Base-by-base conservation (phyloP, 2,797 vertebrate species). In the Lophotriccus pileatus region DNA sequence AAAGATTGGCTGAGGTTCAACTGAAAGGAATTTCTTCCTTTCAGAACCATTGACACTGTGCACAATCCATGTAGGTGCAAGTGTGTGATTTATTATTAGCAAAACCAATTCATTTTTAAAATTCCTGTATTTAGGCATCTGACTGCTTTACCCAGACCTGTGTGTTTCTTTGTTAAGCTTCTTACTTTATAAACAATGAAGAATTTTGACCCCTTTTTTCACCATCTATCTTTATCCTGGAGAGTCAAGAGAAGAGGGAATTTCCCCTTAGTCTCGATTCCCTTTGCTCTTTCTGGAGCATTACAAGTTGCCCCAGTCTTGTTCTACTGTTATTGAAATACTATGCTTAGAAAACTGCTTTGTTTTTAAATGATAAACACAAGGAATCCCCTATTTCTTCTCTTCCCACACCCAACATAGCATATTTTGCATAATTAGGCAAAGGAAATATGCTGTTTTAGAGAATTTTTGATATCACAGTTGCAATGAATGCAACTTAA, bases 11-110 rank as follows among this genome's bases (percentile, higher is more conserved):
- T 69, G 79, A 81, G 59, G 27, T 55, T 94, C 36, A 52, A 49
- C 37, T 49, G 75, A 87, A 92, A 84, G 34, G 66, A 78, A 53
- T 91, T 87, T 88, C 19, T 53, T 75, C 60, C 93, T 92, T 90
- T 88, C 75, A 84, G 63, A 92, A 69, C 60, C 23, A 8, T 7
- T 72, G 47, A 49, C 28, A 32, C n/a, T 4, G 12, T 7, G 1
- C 20, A 64, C n/a, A 37, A 68, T 78, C 74, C 64, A 11, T 50
- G 3, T 72, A 30, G 50, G 59, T 67, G 37, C 39, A 60, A 66
- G 24, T 16, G 27, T 68, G 14, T 68, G 34, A 77, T 78, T 79
- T 63, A 83, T 73, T 78, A 36, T 62, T 66, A 47, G 36, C 8
- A 70, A 85, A 84, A 52, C 1, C 14, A 60, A 15, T 36, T 34